These are phyloP conservation scores for Tetrapedia diversipes DNA, from an alignment of 2,888 invertebrate species.

Conservation along the genomic window DNA sequence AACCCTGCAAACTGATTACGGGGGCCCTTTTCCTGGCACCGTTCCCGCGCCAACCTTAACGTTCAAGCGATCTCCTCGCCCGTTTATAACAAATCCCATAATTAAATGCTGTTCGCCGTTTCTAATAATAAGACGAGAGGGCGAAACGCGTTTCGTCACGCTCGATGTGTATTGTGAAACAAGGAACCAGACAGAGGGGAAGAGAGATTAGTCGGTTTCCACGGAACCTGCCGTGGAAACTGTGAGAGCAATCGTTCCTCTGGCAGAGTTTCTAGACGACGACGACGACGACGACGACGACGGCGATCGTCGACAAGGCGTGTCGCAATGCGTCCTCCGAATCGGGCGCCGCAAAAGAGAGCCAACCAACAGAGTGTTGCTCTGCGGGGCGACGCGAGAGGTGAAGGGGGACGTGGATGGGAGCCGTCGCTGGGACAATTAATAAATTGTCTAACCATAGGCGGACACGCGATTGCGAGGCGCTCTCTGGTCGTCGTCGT, in stretches of 20 bases:
- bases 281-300: too few species aligned
- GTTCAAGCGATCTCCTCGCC: neutral
- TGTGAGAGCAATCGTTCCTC: slow-evolving; percentile 35
- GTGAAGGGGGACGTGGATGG: slow-evolving; percentile 23
- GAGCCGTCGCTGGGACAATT: slow-evolving; percentile 63
- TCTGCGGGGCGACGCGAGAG: neutral
- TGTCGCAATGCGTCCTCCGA: slow-evolving; percentile 63
- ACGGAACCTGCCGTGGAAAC: slow-evolving; percentile 30
- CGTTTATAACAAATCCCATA: slow-evolving; percentile 54
- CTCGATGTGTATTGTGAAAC: slow-evolving; percentile 56
- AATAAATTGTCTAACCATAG: slow-evolving; percentile 71
- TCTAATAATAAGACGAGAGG: slow-evolving; percentile 54
- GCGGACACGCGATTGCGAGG: slow-evolving; percentile 49
- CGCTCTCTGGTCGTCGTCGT: slow-evolving; percentile 33
- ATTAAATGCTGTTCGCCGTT: slow-evolving; percentile 50
- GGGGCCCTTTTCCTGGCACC: slow-evolving; percentile 45
- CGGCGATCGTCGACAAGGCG: slow-evolving; percentile 20
- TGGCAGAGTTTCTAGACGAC: slow-evolving; percentile 53
- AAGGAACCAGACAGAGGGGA: too few species aligned
- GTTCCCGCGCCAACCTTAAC: slow-evolving; percentile 39
- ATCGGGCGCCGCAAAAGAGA: slow-evolving; percentile 67
- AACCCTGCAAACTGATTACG: slow-evolving; percentile 19
- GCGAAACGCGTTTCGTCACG: slow-evolving; percentile 45
- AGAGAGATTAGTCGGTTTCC: slow-evolving; percentile 49
- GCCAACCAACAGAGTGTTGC: neutral